phyloP scores from a whole-genome alignment of 2,113 vertebrate species.

The Xiphophorus maculatus region DNA sequence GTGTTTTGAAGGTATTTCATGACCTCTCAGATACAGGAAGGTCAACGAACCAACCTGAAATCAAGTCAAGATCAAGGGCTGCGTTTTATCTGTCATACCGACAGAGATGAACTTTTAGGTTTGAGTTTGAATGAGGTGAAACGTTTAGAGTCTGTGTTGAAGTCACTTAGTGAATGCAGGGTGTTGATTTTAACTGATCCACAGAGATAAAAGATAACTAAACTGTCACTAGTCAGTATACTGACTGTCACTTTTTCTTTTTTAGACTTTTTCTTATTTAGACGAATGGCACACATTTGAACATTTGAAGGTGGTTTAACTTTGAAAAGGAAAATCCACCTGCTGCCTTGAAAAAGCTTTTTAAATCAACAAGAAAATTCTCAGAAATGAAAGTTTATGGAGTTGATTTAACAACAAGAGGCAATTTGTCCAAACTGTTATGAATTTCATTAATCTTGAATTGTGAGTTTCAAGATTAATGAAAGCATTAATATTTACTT shows the following conservation, averaged over 20 bases:
- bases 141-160: background rate
- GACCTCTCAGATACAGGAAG: constrained; percentile 1
- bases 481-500: no score
- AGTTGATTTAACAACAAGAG: no score
- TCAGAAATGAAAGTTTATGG: no score
- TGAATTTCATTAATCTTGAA: no score
- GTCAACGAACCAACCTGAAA: constrained; percentile 7
- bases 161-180: background rate
- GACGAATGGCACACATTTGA: no score
- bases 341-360: no score
- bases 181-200: no score
- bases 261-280: background rate
- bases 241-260: background rate
- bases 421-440: no score
- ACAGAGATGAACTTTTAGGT: background rate
- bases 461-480: no score
- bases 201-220: background rate
- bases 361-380: no score
- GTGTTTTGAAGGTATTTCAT: constrained; percentile 7
- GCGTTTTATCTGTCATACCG: constrained; percentile 23
- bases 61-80: background rate
- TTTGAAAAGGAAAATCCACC: no score
- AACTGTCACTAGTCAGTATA: background rate
- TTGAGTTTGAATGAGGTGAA: constrained; percentile 11
- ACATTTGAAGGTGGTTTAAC: no score